A percentile compares a stretch with the other conserved stretches of the same genome.
phyloP scores from a whole-genome alignment of 2,797 vertebrate genomes.

The Macrochelys suwanniensis region DNA sequence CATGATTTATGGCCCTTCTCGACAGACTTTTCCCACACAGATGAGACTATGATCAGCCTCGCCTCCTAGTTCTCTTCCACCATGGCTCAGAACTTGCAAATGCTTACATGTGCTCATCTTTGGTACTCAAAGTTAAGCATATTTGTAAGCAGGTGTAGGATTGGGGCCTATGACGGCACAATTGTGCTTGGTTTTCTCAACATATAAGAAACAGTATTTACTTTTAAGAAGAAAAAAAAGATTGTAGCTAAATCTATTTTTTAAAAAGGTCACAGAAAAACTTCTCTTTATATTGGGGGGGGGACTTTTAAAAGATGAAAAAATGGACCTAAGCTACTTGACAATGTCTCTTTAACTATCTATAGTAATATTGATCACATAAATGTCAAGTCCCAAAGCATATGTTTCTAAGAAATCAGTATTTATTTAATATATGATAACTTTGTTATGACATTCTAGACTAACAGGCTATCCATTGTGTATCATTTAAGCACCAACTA shows the following conservation, averaged over 20 bases:
- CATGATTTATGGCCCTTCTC: constrained; percentile 70
- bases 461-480: constrained; percentile 78
- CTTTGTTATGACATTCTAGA: constrained; percentile 81
- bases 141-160: not conserved
- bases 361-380: constrained; percentile 45
- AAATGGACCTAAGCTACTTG: constrained; percentile 37
- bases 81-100: constrained; percentile 63
- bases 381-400: constrained; percentile 77
- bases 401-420: constrained; percentile 72
- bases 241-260: constrained; percentile 9
- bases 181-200: constrained; percentile 36
- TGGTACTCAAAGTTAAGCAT: constrained; percentile 12
- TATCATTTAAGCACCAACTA: constrained; percentile 76
- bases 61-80: constrained; percentile 72
- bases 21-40: constrained; percentile 75
- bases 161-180: not conserved
- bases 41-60: constrained; percentile 73
- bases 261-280: constrained; percentile 30
- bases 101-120: constrained; percentile 19
- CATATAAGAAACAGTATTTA: constrained; percentile 13
- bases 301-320: constrained; percentile 15
- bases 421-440: constrained; percentile 83
- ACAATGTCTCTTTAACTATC: constrained; percentile 74
- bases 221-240: not conserved
- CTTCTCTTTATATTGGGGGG: not conserved